Evolutionary conservation across 1,140 invertebrate genomes (phyloP).

Genomic region (Leptinotarsa lineolata): DNA sequence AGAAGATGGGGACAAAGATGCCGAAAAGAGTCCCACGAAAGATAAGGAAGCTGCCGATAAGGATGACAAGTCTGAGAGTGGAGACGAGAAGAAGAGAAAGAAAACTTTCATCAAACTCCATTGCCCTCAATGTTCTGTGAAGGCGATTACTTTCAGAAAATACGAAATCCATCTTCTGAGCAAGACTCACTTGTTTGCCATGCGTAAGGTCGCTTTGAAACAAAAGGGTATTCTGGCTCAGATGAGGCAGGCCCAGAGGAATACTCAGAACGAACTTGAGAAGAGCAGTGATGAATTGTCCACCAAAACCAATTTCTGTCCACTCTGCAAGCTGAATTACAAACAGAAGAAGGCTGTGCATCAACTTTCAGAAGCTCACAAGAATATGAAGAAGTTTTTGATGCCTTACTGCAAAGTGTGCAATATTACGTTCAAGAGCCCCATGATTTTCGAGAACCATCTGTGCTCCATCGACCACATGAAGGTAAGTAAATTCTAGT

Average conservation of each 20-base stretch:
- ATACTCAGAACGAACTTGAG: slow-evolving; percentile 71
- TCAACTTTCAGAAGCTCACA: slow-evolving; percentile 74
- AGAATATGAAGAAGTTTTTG: slow-evolving; percentile 80
- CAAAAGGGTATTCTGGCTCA: slow-evolving; percentile 72
- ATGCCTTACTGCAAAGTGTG: slow-evolving; percentile 76
- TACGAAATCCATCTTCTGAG: slow-evolving; percentile 70
- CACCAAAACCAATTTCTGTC: slow-evolving; percentile 70
- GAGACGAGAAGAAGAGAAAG: slow-evolving; percentile 54
- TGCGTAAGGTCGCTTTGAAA: slow-evolving; percentile 70
- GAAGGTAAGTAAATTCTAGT: slow-evolving; percentile 61
- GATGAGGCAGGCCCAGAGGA: slow-evolving; percentile 74
- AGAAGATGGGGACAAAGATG: slow-evolving; percentile 50
- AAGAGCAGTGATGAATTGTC: slow-evolving; percentile 68
- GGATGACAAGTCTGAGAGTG: slow-evolving; percentile 27
- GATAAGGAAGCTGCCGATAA: slow-evolving; percentile 40
- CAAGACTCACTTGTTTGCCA: slow-evolving; percentile 68
- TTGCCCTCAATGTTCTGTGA: slow-evolving; percentile 75
- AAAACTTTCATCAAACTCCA: slow-evolving; percentile 69
- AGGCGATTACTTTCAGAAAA: slow-evolving; percentile 72
- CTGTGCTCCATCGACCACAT: slow-evolving; percentile 78
- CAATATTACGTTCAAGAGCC: slow-evolving; percentile 73
- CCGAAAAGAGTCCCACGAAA: slow-evolving; percentile 30
- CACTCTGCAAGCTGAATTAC: slow-evolving; percentile 79
- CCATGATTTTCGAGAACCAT: slow-evolving; percentile 81
- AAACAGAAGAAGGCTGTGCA: slow-evolving; percentile 74